These are phyloP conservation scores for Colostygia pectinataria DNA, from an alignment of 2,888 invertebrate species.

Conservation along the genomic window DNA sequence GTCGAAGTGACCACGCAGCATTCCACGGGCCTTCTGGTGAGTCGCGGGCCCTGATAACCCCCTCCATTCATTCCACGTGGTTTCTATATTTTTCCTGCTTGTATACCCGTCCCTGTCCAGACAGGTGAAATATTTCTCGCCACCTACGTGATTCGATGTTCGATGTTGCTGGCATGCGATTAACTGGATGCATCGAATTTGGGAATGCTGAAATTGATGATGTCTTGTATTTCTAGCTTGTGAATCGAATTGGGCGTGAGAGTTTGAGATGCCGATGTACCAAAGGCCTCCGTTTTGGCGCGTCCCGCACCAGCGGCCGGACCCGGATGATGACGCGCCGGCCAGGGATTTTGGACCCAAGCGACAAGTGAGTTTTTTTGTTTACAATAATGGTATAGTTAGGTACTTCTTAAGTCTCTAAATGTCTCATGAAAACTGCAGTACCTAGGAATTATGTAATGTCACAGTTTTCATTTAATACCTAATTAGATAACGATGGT, in stretches of 20 bases:
- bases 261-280: conserved; percentile 75
- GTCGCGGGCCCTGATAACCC: conserved; percentile 46
- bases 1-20: conserved; percentile 55
- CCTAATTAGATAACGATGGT: no score
- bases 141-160: conserved; percentile 49
- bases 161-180: conserved; percentile 29
- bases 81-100: conserved; percentile 41
- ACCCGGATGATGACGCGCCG: conserved; percentile 72
- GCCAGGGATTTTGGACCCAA: conserved; percentile 54
- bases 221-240: conserved; percentile 39
- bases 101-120: conserved; percentile 48
- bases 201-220: conserved; percentile 21
- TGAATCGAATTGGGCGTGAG: conserved; percentile 33
- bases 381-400: not conserved
- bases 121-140: conserved; percentile 63
- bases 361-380: conserved; percentile 43
- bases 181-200: conserved; percentile 21
- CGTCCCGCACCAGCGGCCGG: conserved; percentile 69
- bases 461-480: no score
- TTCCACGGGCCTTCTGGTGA: conserved; percentile 68
- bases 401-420: no score
- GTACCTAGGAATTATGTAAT: no score
- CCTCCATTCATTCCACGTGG: conserved; percentile 47
- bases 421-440: no score
- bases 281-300: conserved; percentile 86